Evolutionary conservation across 2,113 vertebrate genomes (phyloP), one percentile per base, ranked within the genome.

Genomic region (Proteles cristata): DNA sequence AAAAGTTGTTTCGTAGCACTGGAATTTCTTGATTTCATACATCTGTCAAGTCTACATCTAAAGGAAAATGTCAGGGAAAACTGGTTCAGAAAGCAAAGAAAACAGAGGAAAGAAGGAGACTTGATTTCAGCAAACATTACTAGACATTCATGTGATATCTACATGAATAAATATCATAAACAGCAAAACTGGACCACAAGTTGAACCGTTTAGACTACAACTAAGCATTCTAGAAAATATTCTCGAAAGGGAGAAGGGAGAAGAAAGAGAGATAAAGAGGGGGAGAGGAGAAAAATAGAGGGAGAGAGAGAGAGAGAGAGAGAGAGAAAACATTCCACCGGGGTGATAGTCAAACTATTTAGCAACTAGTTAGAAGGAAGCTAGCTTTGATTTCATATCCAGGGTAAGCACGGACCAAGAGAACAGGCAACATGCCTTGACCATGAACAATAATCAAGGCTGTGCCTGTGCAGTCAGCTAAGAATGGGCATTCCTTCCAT

Each of bases 261-360:
- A 25, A 17, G 16, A 25, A n/a, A 61, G 23, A 35, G 15, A 39
- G 19, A 50, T 2, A 11, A 0, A 55, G 19, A 23, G 48, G 0
- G 0, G 7, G 4, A 14, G 28, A 8, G 6, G 12, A 17, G 8
- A 25, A 48, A 5, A 39, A 39, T 39, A 55, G 19, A 23, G 48
- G 0, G 0, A 5, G 4, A 14, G 28, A 8, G 6, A 5, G 1
- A 12, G 4, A 26, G 19, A 7, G 35, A 4, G 0, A 7, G 2
- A 21, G 12, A 91, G 1, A 43, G 3, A n/a, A 48, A 63, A 16
- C 17, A 1, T 48, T 58, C 5, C 23, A 35, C 1, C 9, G 17
- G 43, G 33, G 48, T 43, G 10, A 65, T 76, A 69, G 17, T 93
- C 26, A 25, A 93, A 74, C 71, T 45, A 91, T 45, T 74, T 81